Evolutionary conservation across 2,888 invertebrate genomes (phyloP), one percentile per base, ranked within the genome.

Genomic region (Drosophila hamatofila): DNA sequence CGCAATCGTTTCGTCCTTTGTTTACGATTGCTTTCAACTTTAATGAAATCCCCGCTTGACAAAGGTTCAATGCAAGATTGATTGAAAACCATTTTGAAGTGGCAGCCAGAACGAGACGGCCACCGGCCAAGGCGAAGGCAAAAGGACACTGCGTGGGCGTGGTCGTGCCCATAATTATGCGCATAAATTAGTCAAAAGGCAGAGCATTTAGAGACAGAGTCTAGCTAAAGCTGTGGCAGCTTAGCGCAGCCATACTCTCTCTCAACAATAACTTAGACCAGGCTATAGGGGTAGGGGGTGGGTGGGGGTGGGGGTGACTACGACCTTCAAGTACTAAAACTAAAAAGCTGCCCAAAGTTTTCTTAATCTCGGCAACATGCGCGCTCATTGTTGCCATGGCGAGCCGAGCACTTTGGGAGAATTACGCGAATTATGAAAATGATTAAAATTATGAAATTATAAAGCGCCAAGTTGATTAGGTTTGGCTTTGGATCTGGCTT

Each of bases 31-130:
- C 83, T 62, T 76, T 83, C 73, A 74, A 76, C 74, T 85, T 88
- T 84, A 88, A 85, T 87, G 83, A 84, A 89, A 88, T 88, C 78
- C 68, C 73, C 75, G 78, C 73, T 66, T 78, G 85, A 85, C 83
- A 85, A 89, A 89, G 85, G 85, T 85, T 84, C 83, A 87, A 89
- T 89, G 67, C 67, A 80, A 89, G 84, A 84, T 89, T 84, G 89
- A 84, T 84, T 87, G 84, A 84, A 73, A 79, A 76, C 52, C 84
- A 79, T 89, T 86, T 76, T 86, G 65, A 75, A 86, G 83, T 85
- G 86, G 63, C 80, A 58, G 70, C 46, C 61, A 52, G 56, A 23
- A 25, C 46, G 35, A 12, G 62, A 11, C 61, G 9, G n/a, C 39
- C 41, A 33, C 12, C 48, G 30, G 55, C 59, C 59, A 49, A 27